Base-by-base conservation (phyloP, 2,888 invertebrate genomes). In the Acanthosepion pharaonis region DNA sequence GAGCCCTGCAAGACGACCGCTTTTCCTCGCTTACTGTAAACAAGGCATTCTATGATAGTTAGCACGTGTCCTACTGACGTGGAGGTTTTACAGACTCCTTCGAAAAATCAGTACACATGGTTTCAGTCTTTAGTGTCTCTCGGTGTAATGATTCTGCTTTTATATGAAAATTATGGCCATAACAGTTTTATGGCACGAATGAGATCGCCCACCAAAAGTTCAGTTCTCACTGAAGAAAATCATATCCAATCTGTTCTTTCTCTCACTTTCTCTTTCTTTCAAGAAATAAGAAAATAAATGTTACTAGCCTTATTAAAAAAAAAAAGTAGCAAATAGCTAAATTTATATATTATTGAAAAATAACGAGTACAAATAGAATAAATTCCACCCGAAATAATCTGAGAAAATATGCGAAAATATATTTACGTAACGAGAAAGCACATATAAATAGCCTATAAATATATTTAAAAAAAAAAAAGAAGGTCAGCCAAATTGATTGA, bases 121-220 rank as follows among this genome's bases (percentile, higher is more conserved):
- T 78, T 78, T 33, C 78, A n/a, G 78, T 33, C 78, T 78, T 78
- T 78, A 78, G 33, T 78, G 78, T 78, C 78, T 78, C 33, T 78
- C 78, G 78, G 78, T 78, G 78, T 78, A 78, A 78, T 78, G 78
- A 78, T 33, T 78, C 78, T 11, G 78, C 11, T 78, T 78, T 78
- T 78, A 78, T 78, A 78, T 78, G 78, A 78, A 78, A 78, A 78
- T 78, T 78, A 33, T 78, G 78, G 78, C n/a, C 78, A 78, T 78
- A 78, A 33, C 78, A 78, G 78, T 78, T 78, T 78, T 78, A 78
- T 78, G 78, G 78, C 78, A 78, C 78, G 78, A 33, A 78, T 78
- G 78, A 78, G n/a, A 78, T 78, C 78, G 78, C 78, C 78, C 78
- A 78, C 78, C 78, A 78, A 78, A 78, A n/a, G 78, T 78, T 78